Conservation (phyloP, 2,113 vertebrate genomes). For the Lynx canadensis region DNA sequence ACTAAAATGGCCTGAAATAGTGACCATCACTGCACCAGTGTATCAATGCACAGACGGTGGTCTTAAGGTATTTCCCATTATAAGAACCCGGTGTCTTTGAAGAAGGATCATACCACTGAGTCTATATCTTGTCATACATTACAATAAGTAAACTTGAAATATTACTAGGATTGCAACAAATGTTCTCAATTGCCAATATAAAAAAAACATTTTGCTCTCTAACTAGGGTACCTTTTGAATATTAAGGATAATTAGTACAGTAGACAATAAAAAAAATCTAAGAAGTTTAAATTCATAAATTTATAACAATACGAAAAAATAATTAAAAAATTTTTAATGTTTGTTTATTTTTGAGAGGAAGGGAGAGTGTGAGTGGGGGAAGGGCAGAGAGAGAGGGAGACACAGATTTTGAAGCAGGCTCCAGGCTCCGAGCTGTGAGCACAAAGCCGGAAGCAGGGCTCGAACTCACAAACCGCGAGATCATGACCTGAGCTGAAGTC, state of each 20-base stretch:
- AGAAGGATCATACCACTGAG: not conserved
- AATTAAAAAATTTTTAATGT: no score
- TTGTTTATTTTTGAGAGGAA: no score
- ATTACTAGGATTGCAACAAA: not conserved
- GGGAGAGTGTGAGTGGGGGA: no score
- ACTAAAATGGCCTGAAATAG: not conserved
- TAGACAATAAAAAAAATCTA: not conserved
- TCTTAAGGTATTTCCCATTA: not conserved
- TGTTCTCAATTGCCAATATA: not conserved
- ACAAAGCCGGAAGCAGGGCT: no score
- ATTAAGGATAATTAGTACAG: not conserved
- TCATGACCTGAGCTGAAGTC: no score
- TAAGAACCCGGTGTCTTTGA: not conserved
- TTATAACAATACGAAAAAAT: not conserved
- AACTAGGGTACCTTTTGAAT: not conserved
- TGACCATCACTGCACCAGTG: no score
- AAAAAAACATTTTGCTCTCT: not conserved
- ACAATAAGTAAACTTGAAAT: not conserved
- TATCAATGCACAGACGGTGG: not conserved
- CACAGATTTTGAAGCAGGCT: no score
- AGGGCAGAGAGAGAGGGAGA: no score
- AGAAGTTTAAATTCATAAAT: not conserved
- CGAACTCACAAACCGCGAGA: no score
- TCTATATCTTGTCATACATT: not conserved
- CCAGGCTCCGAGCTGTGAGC: no score